These are phyloP conservation scores for Cyphomyrus discorhynchus DNA, from an alignment of 2,113 vertebrate genomes.

Conservation along the genomic window DNA sequence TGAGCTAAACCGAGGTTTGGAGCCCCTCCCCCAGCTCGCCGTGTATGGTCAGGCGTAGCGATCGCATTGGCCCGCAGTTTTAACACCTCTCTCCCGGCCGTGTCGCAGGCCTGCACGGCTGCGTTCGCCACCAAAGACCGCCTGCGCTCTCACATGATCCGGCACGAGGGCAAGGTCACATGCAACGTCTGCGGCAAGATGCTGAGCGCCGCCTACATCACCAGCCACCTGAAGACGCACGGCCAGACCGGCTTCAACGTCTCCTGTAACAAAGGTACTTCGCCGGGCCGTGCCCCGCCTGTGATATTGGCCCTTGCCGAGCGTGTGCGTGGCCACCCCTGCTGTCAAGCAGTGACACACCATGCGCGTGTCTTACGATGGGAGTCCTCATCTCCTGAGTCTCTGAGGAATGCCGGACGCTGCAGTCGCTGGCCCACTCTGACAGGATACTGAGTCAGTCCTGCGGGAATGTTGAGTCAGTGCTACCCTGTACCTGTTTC, in stretches of 20 bases:
- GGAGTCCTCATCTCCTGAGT: neutral
- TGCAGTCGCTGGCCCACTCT: too few relatives aligned
- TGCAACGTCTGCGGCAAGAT: constrained; percentile 98
- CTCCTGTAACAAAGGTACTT: constrained; percentile 85
- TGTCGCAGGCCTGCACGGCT: constrained; percentile 84
- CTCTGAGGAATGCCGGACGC: neutral
- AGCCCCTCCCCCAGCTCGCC: neutral
- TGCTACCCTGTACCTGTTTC: neutral
- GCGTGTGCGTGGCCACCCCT: neutral
- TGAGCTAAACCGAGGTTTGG: neutral
- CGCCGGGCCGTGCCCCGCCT: constrained; percentile 22
- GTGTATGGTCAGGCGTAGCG: neutral
- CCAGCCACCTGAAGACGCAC: constrained; percentile 98
- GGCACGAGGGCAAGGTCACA: constrained; percentile 95
- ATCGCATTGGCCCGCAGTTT: neutral
- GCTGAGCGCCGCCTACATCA: constrained; percentile 95
- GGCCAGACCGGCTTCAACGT: constrained; percentile 91
- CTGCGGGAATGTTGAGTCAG: neutral
- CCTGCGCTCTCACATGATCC: constrained; percentile 95
- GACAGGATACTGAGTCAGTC: constrained; percentile 11
- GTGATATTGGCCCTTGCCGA: neutral
- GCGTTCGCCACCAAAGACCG: constrained; percentile 99
- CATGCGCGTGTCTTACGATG: neutral
- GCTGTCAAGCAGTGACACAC: too few relatives aligned
- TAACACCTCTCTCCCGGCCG: neutral